Conservation (phyloP, 2,113 vertebrate species). For the Nettapus auritus region DNA sequence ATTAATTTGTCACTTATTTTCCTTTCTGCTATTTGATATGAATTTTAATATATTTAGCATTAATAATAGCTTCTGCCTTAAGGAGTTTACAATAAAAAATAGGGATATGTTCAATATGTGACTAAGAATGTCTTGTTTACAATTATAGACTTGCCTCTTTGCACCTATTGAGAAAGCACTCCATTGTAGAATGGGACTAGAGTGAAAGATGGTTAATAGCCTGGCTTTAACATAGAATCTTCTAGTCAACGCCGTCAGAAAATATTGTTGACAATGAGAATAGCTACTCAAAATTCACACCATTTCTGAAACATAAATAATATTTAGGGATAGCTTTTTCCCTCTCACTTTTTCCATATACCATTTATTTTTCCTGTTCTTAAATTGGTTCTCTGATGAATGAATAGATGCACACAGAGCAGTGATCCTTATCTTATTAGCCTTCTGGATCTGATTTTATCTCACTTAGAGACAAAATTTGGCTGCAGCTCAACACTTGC, state of each 20-base stretch:
- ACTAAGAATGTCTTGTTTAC: neutral
- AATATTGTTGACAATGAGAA: neutral
- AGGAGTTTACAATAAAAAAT: neutral
- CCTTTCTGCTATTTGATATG: neutral
- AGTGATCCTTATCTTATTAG: conserved; percentile 55
- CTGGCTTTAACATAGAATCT: neutral
- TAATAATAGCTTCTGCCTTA: conserved; percentile 1
- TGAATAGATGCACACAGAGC: conserved; percentile 22
- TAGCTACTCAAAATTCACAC: neutral
- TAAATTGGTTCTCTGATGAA: neutral
- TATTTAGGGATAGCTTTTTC: neutral
- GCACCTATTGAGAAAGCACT: neutral
- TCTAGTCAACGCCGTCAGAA: neutral
- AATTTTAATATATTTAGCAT: conserved; percentile 38
- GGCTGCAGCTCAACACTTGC: conserved; percentile 48
- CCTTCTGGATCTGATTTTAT: conserved; percentile 51
- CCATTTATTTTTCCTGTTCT: neutral
- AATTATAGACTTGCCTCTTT: neutral
- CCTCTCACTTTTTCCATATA: neutral
- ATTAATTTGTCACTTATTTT: conserved; percentile 34
- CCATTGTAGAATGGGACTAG: neutral
- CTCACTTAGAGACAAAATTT: conserved; percentile 31
- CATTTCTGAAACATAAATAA: neutral
- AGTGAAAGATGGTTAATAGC: neutral
- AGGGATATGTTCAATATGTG: neutral